Conservation (phyloP, 1,140 invertebrate genomes). For the Aphaenogaster floridana region DNA sequence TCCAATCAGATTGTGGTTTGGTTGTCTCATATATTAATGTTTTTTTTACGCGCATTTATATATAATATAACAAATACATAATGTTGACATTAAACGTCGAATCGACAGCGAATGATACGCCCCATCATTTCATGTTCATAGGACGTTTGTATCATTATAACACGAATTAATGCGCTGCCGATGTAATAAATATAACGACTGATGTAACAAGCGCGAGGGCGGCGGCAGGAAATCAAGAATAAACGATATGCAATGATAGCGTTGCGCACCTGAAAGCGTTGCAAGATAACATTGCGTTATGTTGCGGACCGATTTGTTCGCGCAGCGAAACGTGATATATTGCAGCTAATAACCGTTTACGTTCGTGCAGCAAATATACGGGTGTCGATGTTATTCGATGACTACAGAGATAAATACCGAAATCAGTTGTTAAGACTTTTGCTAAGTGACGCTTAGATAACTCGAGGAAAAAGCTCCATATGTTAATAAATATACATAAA, state of each 20-base stretch:
- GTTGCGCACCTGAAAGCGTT: conserved; percentile 40
- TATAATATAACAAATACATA: background rate
- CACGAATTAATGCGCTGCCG: conserved; percentile 21
- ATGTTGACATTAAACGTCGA: background rate
- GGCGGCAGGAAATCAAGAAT: conserved; percentile 50
- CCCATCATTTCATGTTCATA: background rate
- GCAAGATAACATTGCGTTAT: conserved; percentile 51
- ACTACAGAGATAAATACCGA: conserved; percentile 22
- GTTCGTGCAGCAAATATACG: conserved; percentile 27
- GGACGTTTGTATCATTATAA: conserved; percentile 38
- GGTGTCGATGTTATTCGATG: conserved; percentile 42
- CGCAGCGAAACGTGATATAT: conserved; percentile 47
- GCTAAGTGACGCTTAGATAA: conserved; percentile 12
- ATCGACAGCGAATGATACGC: conserved; percentile 4
- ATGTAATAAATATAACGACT: conserved; percentile 47
- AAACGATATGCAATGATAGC: conserved; percentile 51
- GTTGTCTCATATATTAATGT: background rate
- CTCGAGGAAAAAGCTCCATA: conserved; percentile 5
- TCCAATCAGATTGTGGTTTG: background rate
- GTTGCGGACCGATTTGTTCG: conserved; percentile 34
- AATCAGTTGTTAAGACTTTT: conserved; percentile 35
- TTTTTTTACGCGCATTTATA: background rate
- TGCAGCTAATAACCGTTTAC: conserved; percentile 50
- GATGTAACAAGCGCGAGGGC: conserved; percentile 11
- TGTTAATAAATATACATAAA: conserved; percentile 31